Percentiles rank a stretch among this genome's conserved stretches.
Conservation (phyloP, 2,888 invertebrate species). For the Halictus ligatus region DNA sequence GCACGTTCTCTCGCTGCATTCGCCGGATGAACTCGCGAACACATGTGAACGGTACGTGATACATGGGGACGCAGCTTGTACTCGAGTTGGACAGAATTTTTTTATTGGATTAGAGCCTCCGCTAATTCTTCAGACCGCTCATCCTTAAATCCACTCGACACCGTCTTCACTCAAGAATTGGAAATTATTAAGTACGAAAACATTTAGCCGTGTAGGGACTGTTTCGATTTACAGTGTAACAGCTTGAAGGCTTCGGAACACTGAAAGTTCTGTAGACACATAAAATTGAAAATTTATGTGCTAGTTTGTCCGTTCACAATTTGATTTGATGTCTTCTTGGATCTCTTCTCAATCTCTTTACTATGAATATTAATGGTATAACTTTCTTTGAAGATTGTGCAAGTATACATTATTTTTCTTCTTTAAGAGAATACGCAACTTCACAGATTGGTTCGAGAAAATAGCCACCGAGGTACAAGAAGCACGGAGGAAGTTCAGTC, state of each 20-base stretch:
- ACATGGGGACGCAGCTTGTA: not conserved
- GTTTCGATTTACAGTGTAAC: too few relatives aligned
- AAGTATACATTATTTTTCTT: not conserved
- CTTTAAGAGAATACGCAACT: not conserved
- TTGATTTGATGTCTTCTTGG: not conserved
- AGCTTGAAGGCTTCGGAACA: too few relatives aligned
- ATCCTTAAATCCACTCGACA: not conserved
- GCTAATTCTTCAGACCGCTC: not conserved
- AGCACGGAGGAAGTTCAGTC: not conserved
- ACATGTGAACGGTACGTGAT: not conserved
- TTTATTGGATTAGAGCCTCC: not conserved
- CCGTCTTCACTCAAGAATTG: too few relatives aligned
- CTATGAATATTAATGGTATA: not conserved
- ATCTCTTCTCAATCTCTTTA: not conserved
- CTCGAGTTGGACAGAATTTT: not conserved
- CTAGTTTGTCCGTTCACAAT: too few relatives aligned
- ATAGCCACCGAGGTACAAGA: not conserved
- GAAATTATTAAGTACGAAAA: too few relatives aligned
- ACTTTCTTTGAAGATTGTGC: not conserved
- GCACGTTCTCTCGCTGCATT: not conserved
- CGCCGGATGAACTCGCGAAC: not conserved
- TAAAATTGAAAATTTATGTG: too few relatives aligned
- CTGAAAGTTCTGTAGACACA: too few relatives aligned
- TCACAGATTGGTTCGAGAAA: not conserved
- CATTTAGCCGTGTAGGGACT: not conserved